A percentile compares a stretch with the other conserved stretches of the same genome.
Evolutionary conservation across 2,888 invertebrate species (phyloP).

Genomic region (Agrochola circellaris): DNA sequence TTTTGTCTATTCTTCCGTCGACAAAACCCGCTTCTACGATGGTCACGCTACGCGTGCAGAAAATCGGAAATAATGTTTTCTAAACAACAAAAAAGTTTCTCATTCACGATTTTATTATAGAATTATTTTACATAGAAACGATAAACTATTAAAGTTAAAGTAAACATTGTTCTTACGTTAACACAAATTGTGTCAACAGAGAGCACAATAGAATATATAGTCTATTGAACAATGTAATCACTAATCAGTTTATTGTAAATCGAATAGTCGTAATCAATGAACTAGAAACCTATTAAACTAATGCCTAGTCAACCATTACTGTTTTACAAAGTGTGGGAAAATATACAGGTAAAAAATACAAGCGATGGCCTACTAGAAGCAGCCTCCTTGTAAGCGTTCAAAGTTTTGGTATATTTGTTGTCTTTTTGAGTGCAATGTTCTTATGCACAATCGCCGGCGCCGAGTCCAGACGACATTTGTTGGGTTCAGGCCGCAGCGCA

Average conservation of each 20-base stretch:
- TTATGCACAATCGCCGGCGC: too few species aligned
- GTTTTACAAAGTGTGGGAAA: background rate
- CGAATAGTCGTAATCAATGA: constrained; percentile 3
- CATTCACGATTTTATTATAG: background rate
- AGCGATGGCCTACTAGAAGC: too few species aligned
- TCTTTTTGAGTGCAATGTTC: too few species aligned
- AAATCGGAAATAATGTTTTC: background rate
- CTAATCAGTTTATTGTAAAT: constrained; percentile 31
- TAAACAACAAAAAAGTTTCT: background rate
- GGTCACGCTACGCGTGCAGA: background rate
- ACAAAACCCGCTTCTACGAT: too few species aligned
- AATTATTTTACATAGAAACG: background rate
- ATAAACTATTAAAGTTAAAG: constrained; percentile 8
- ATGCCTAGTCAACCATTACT: background rate
- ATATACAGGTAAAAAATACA: background rate
- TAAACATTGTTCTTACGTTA: background rate
- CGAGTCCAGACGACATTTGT: too few species aligned
- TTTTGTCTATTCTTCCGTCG: too few species aligned
- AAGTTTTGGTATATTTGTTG: too few species aligned
- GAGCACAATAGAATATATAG: constrained; percentile 8
- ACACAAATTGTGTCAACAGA: constrained; percentile 18
- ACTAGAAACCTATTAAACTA: background rate
- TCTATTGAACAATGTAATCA: constrained; percentile 13
- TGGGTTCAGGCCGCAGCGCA: background rate
- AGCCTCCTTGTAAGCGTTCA: too few species aligned